Base-by-base conservation (phyloP, 2,797 vertebrate species). In the Scarus forsteni region DNA sequence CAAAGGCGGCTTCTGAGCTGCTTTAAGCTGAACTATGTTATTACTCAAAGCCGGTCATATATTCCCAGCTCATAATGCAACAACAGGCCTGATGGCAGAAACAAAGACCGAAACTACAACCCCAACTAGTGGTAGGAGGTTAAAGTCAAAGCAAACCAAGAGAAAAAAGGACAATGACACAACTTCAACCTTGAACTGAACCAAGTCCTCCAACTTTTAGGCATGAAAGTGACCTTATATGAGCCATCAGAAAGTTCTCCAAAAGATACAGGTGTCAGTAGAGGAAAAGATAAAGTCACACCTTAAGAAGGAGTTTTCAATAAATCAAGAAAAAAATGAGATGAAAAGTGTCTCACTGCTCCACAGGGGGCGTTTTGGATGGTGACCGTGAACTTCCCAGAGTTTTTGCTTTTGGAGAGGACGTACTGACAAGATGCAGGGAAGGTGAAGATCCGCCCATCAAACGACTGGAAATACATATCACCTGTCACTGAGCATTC, bases 401-500 rank as follows among this genome's bases (percentile, higher is more conserved):
- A 97, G 0, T 66, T 93, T 48, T 79, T 95, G 75, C 97, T 99
- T 87, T 98, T 98, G 40, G 96, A 95, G 66, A 99, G 91, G 70
- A 99, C 96, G 6, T 99, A 99, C 43, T 98, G 98, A 68, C 97
- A 99, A 0, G 94, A 89, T 49, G 98, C 97, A 13, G 94, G 95
- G 80, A 99, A 99, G 16, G 95, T 96, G 89, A 94, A 99, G 53
- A 92, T 88, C 48, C 95, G 95, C 1, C 97, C 97, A 6, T 99
- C 97, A 44, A 99, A 99, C 10, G 97, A 98, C 2, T 94, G 93
- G 57, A 99, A 97, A 84, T 96, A 95, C 88, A 95, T 95, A 65
- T 99, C 96, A 3, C 98, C 97, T 0, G 97, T 97, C 64, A 99
- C 96, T 0, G 98, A 98, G 85, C 98, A 99, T 65, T 98, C 97